Base-by-base conservation (phyloP, 2,888 invertebrate species). In the Neoscelio sp. region DNA sequence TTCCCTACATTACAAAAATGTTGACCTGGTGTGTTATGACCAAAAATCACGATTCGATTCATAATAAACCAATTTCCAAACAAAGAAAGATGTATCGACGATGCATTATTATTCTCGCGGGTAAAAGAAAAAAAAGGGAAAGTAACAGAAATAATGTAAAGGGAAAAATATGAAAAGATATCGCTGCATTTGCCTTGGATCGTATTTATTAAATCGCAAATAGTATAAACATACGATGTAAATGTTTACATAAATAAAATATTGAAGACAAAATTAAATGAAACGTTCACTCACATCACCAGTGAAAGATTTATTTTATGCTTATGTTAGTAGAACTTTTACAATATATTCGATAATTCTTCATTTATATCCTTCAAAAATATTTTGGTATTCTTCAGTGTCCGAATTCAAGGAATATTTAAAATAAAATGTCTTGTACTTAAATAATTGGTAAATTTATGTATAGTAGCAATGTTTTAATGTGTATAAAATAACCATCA, bases 191-290 rank as follows among this genome's bases (percentile, higher is more conserved):
- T 73, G 73, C 73, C 62, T 73, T 73, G 73, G 73, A 73, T 64
- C 62, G 56, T 73, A 73, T 64, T 56, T 64, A 64, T 62, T 56
- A 56, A 54, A 64, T 13, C 60, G 70, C 70, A 70, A 70, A 60
- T 70, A 64, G 64, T 35, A 56, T 48, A 64, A 60, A 50, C 54
- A 64, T 62, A 64, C 54, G 64, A 73, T 73, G 73, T 73, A 73
- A 64, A 73, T 73, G 73, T 73, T 73, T 73, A 73, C 62, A 73
- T 56, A 48, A 68, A 68, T 68, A 68, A 67, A 68, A 68, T 68
- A 40, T 60, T 8, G 8, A 44, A 48, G 38, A 52, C 50, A 40
- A 50, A 50, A 64, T n/a, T n/a, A n/a, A n/a, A n/a, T n/a, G n/a
- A n/a, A n/a, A n/a, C n/a, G n/a, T n/a, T n/a, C n/a, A n/a, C n/a